phyloP scores from a whole-genome alignment of 92 coral and sea anemone genomes.

The Meandrina meandrites region DNA sequence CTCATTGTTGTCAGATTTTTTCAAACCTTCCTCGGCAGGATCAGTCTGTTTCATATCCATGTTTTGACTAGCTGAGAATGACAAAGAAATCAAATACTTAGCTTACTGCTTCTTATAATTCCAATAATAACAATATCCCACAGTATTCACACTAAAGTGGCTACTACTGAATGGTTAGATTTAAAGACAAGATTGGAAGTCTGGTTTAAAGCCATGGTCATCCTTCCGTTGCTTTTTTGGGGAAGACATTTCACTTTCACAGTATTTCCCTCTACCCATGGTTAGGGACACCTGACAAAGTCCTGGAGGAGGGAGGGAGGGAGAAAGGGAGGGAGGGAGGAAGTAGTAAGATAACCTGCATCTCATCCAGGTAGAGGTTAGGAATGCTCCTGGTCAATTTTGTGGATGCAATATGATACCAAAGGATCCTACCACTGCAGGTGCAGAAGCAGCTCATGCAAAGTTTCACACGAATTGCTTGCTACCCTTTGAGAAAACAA shows the following conservation, averaged over 20 bases:
- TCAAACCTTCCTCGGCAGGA: neutral
- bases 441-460: no score
- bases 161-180: no score
- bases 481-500: no score
- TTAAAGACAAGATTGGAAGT: no score
- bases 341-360: no score
- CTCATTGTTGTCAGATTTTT: neutral
- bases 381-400: neutral
- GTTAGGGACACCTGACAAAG: neutral
- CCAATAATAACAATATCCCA: neutral
- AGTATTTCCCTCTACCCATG: neutral
- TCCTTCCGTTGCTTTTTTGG: no score
- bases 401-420: neutral
- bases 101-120: neutral
- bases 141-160: no score
- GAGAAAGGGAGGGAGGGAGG: neutral
- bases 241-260: no score
- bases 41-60: neutral
- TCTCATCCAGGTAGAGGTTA: neutral
- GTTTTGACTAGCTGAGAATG: constrained; percentile 11
- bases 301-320: neutral
- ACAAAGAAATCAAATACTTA: neutral
- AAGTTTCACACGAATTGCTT: no score
- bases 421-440: neutral
- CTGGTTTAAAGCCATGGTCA: no score